phyloP scores from a whole-genome alignment of 1,140 invertebrate species.

The Ridgeia piscesae region DNA sequence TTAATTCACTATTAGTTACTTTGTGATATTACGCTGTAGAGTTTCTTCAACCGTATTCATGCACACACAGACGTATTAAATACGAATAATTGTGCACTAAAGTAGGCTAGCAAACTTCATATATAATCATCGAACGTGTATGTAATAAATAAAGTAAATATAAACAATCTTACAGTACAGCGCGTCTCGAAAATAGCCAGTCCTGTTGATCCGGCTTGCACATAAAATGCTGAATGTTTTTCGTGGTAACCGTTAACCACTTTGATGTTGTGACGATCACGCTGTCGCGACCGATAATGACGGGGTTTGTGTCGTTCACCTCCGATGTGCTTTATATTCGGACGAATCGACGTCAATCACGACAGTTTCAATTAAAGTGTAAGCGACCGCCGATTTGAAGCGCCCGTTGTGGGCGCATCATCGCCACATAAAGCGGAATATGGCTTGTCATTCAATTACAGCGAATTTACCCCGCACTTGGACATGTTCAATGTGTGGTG shows the following conservation, averaged over 20 bases:
- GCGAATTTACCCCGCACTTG: not conserved
- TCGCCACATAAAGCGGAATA: not conserved
- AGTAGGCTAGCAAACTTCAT: no score
- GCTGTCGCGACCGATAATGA: not conserved
- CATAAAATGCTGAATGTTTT: not conserved
- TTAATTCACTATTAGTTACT: no score
- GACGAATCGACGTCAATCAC: not conserved
- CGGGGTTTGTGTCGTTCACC: not conserved
- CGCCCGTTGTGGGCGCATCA: not conserved
- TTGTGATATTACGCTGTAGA: no score
- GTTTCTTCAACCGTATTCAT: no score
- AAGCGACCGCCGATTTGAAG: not conserved
- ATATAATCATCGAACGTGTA: no score
- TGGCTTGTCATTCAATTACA: not conserved
- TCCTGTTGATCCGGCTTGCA: not conserved
- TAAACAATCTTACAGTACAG: not conserved
- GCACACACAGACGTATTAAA: no score
- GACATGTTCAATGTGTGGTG: not conserved
- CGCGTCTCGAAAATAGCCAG: not conserved
- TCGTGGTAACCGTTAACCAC: not conserved
- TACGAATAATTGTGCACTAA: no score
- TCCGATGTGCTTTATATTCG: not conserved
- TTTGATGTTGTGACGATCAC: not conserved
- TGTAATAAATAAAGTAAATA: not conserved
- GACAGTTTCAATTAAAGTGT: not conserved